Evolutionary conservation across 2,888 invertebrate genomes (phyloP).

Genomic region (Pristionchus fissidentatus): DNA sequence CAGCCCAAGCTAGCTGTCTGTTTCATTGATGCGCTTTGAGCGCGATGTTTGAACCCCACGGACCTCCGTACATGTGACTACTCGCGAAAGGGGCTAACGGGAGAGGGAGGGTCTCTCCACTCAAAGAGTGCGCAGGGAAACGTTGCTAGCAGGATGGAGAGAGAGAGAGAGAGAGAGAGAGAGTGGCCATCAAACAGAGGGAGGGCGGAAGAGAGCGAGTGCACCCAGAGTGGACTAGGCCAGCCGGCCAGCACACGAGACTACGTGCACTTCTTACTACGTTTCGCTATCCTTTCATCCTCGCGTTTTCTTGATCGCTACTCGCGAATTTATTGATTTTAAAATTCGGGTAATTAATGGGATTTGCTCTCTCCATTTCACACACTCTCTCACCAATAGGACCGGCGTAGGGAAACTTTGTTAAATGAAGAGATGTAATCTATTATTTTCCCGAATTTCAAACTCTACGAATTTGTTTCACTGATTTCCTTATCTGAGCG

Average conservation of each 20-base stretch:
- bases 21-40: too few relatives aligned
- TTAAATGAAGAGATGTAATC: too few relatives aligned
- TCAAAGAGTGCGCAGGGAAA: conserved; percentile 7
- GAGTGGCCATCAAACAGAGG: background rate
- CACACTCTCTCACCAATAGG: too few relatives aligned
- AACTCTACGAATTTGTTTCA: too few relatives aligned
- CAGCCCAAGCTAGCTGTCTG: too few relatives aligned
- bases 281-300: background rate
- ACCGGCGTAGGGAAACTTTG: too few relatives aligned
- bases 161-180: background rate
- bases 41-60: background rate
- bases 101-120: background rate
- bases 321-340: background rate
- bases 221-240: background rate
- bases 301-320: background rate
- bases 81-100: background rate
- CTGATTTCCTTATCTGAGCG: too few relatives aligned
- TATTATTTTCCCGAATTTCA: too few relatives aligned
- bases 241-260: background rate
- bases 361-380: too few relatives aligned
- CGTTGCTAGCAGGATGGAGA: too few relatives aligned
- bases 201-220: background rate
- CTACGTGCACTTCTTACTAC: conserved; percentile 1
- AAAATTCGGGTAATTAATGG: too few relatives aligned
- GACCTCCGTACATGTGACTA: background rate